A percentile compares a stretch with the other conserved stretches of the same genome.
Conservation (phyloP, 2,797 vertebrate species). For the Eutrigla gurnardus region DNA sequence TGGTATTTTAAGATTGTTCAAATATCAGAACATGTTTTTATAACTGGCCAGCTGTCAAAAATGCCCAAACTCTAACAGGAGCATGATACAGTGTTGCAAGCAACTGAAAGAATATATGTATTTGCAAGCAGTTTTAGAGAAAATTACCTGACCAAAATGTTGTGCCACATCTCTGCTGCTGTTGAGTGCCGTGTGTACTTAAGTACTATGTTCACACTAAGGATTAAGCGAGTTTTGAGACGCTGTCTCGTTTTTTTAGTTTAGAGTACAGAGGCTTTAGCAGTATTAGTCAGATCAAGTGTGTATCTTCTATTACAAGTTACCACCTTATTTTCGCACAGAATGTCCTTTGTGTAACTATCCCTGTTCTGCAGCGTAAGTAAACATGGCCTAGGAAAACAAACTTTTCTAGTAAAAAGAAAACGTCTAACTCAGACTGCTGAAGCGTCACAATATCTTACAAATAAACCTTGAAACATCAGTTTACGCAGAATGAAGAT, state of each 20-base stretch:
- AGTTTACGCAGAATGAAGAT: background rate
- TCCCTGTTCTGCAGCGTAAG: background rate
- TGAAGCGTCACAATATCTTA: background rate
- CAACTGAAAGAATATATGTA: background rate
- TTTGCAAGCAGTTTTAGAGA: background rate
- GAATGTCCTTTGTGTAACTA: background rate
- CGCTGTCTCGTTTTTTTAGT: background rate
- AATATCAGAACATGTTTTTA: background rate
- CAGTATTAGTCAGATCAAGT: background rate
- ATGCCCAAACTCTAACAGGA: background rate
- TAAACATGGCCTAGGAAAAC: background rate
- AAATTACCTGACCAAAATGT: too few species aligned
- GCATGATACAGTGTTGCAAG: background rate
- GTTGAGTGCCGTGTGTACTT: background rate
- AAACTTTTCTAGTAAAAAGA: background rate
- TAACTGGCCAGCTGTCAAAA: background rate
- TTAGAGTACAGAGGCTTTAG: background rate
- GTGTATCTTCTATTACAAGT: background rate
- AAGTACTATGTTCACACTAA: background rate
- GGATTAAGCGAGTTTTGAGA: background rate
- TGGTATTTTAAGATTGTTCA: background rate
- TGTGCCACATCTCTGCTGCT: background rate
- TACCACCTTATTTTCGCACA: background rate
- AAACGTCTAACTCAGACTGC: background rate
- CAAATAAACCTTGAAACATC: background rate